These are phyloP conservation scores for Chromobotia macracanthus DNA, from an alignment of 2,797 vertebrate genomes.

Conservation along the genomic window DNA sequence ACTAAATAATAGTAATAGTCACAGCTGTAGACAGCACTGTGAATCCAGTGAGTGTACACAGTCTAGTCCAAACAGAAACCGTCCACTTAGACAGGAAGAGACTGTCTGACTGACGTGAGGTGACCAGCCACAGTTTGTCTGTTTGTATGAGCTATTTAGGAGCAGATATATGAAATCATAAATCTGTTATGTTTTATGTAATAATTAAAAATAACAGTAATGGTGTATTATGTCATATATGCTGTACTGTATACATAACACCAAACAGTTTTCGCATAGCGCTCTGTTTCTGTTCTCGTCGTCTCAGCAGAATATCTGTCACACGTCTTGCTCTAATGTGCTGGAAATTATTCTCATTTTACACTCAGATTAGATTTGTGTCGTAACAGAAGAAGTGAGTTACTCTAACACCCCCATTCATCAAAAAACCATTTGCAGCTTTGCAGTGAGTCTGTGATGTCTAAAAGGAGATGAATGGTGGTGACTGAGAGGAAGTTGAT, in stretches of 20 bases:
- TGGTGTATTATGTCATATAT: neutral
- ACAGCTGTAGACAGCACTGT: too few species aligned
- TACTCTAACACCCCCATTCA: slow-evolving; percentile 62
- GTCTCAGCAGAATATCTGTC: slow-evolving; percentile 1
- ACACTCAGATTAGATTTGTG: slow-evolving; percentile 46
- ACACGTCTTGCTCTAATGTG: slow-evolving; percentile 25
- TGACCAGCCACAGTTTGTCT: too few species aligned
- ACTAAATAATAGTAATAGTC: too few species aligned
- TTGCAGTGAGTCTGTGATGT: slow-evolving; percentile 60
- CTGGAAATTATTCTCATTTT: slow-evolving; percentile 31
- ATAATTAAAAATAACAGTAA: neutral
- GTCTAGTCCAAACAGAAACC: too few species aligned
- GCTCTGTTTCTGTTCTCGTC: neutral
- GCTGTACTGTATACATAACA: neutral
- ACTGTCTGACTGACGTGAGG: too few species aligned
- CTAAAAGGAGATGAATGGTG: slow-evolving; percentile 73
- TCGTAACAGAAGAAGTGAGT: slow-evolving; percentile 26
- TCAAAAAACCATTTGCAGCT: slow-evolving; percentile 75
- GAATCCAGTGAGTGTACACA: too few species aligned
- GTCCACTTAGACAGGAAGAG: too few species aligned
- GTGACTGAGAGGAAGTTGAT: slow-evolving; percentile 74
- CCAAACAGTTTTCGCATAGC: too few species aligned
- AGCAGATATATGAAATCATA: too few species aligned
- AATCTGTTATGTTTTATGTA: too few species aligned
- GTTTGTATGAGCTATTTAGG: too few species aligned